A percentile compares a stretch with the other conserved stretches of the same genome.
phyloP scores from a whole-genome alignment of 2,113 vertebrate genomes.

The Camelus dromedarius region DNA sequence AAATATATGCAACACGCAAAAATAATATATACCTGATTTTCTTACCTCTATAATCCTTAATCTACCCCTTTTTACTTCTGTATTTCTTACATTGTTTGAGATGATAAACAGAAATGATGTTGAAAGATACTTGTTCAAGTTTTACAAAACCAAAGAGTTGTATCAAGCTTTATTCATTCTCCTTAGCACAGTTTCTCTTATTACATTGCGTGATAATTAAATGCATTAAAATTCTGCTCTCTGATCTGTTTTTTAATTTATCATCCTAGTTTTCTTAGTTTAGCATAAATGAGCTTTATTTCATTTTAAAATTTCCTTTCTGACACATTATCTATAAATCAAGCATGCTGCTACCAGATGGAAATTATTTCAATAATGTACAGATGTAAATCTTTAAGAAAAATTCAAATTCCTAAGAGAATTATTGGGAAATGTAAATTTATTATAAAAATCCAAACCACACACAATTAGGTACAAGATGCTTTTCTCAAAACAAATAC shows the following conservation, averaged over 20 bases:
- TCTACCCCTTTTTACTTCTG: background rate
- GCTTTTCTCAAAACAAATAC: background rate
- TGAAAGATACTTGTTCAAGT: background rate
- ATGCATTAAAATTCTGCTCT: background rate
- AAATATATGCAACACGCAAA: background rate
- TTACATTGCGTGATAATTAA: background rate
- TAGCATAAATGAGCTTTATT: conserved; percentile 7
- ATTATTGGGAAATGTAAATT: background rate
- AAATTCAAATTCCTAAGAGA: background rate
- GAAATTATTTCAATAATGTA: background rate
- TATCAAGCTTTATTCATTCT: background rate
- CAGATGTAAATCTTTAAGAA: background rate
- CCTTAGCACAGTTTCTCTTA: background rate
- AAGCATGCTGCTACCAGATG: background rate
- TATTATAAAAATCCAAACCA: background rate
- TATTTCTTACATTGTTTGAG: background rate
- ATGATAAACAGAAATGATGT: background rate
- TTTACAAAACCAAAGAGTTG: background rate
- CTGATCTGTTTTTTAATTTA: conserved; percentile 8
- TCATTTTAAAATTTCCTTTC: background rate
- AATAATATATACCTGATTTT: background rate
- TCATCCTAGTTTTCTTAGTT: background rate
- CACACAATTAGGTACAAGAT: background rate
- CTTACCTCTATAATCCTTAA: background rate
- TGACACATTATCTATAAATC: background rate